Evolutionary conservation across 2,113 vertebrate species (phyloP).

Genomic region (Zeus faber): DNA sequence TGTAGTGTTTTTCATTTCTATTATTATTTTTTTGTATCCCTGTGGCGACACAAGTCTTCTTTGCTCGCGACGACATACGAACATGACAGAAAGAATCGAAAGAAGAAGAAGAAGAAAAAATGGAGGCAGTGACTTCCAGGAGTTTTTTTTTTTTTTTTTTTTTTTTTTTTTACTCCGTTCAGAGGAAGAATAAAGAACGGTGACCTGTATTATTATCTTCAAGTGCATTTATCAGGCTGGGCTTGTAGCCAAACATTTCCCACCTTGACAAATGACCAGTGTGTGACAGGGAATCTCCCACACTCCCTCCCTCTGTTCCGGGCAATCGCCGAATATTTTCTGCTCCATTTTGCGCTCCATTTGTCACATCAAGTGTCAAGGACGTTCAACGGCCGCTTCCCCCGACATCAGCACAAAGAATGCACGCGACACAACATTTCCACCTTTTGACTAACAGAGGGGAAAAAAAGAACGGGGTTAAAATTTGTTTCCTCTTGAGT

Average conservation of each 20-base stretch:
- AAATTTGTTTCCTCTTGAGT: conserved; percentile 23
- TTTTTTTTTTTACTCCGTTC: no score
- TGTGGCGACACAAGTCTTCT: no score
- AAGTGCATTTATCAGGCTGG: neutral
- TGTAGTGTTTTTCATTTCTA: conserved; percentile 19
- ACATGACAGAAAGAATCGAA: no score
- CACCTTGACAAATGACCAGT: conserved; percentile 24
- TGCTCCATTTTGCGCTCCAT: conserved; percentile 61
- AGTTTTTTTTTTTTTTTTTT: no score
- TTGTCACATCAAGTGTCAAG: conserved; percentile 51
- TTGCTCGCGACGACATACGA: no score
- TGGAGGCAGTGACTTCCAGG: no score
- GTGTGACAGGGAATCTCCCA: conserved; percentile 26
- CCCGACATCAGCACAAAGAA: conserved; percentile 54
- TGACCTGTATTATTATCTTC: neutral
- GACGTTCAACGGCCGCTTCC: conserved; percentile 36
- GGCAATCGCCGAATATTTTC: conserved; percentile 50
- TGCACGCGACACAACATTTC: conserved; percentile 40
- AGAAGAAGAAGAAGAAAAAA: neutral
- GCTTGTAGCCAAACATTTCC: neutral
- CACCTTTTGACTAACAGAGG: conserved; percentile 30
- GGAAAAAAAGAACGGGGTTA: conserved; percentile 2
- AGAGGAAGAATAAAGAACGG: neutral
- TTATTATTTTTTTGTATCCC: no score
- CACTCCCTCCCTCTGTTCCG: conserved; percentile 25